A percentile compares a stretch with the other conserved stretches of the same genome.
These are phyloP conservation scores for Hyles lineata DNA, from an alignment of 2,888 invertebrate genomes.

Conservation along the genomic window DNA sequence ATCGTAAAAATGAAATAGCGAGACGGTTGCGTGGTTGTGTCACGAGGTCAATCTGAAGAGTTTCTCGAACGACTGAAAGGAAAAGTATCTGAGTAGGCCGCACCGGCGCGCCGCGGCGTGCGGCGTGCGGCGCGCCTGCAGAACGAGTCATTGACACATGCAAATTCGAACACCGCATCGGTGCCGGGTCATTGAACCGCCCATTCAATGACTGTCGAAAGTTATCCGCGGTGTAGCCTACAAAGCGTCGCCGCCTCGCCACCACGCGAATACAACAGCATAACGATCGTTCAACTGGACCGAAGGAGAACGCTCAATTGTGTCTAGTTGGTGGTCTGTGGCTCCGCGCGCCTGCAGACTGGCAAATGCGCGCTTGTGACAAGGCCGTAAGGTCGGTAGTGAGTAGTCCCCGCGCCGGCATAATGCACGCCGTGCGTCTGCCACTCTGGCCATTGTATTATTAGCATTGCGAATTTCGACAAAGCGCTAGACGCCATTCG, in stretches of 20 bases:
- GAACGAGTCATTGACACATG: slow-evolving; percentile 83
- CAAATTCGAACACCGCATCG: slow-evolving; percentile 78
- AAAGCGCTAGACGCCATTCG: slow-evolving; percentile 70
- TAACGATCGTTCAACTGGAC: slow-evolving; percentile 58
- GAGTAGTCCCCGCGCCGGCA: slow-evolving; percentile 51
- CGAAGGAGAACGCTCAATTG: slow-evolving; percentile 61
- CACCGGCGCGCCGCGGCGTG: slow-evolving; percentile 45
- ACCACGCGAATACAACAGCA: slow-evolving; percentile 60
- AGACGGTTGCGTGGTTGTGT: slow-evolving; percentile 59
- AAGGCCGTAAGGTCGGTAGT: slow-evolving; percentile 57
- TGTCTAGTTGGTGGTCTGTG: slow-evolving; percentile 59
- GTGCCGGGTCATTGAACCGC: slow-evolving; percentile 76
- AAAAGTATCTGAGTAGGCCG: slow-evolving; percentile 72
- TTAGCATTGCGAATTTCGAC: slow-evolving; percentile 80
- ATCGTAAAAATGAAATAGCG: slow-evolving; percentile 43
- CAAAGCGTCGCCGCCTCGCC: slow-evolving; percentile 56
- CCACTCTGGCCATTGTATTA: slow-evolving; percentile 70
- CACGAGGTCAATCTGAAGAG: slow-evolving; percentile 75
- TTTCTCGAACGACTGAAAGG: slow-evolving; percentile 78
- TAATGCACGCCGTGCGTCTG: slow-evolving; percentile 68
- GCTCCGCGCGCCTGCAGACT: slow-evolving; percentile 33
- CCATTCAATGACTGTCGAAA: slow-evolving; percentile 84
- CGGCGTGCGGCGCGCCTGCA: slow-evolving; percentile 58
- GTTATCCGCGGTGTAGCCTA: slow-evolving; percentile 71
- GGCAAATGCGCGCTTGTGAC: slow-evolving; percentile 54